Base-by-base conservation (phyloP, 2,113 vertebrate genomes). In the Shinisaurus crocodilurus region DNA sequence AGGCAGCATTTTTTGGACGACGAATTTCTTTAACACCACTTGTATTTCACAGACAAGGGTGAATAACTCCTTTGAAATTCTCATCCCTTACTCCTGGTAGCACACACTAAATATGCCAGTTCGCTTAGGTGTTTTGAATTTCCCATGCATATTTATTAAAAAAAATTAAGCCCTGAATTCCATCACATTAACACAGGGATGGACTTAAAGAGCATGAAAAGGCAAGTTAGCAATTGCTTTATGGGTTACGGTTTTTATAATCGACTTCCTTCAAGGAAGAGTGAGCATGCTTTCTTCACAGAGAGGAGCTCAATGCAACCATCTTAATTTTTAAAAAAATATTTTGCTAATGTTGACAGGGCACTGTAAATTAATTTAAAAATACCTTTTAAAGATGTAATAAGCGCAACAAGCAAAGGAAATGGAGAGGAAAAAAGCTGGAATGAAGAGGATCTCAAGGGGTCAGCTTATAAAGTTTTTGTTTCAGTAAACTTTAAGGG, bases 361-460 rank as follows among this genome's bases (percentile, higher is more conserved):
- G 63, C 40, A 65, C 76, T 76, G 93, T 92, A 95, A 96, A 95
- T 95, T 94, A 95, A 95, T 95, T 95, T 92, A 91, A 94, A 80
- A 94, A 91, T 87, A 89, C 88, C 87, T 90, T 91, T 92, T 94
- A 90, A 93, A 87, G 84, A 20, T 72, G 81, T 92, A 90, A 92
- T 92, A 86, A 90, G 91, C 60, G 82, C 50, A 70, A 13, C 3
- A 91, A 85, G 50, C 69, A 87, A 85, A 92, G 79, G 87, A 94
- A 95, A 87, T 54, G 81, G 91, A 92, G 89, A 76, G 89, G 87
- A 88, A 92, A 43, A 88, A 92, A 91, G 76, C 23, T 40, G 74
- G 18, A 34, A 63, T 1, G 23, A 84, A 89, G 76, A 82, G 93
- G 91, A 86, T 92, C 86, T 29, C 37, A 48, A 20, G 10, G 67